Percentiles rank a stretch among this genome's conserved stretches.
Conservation (phyloP, 2,888 invertebrate genomes). For the Terebella lapidaria region DNA sequence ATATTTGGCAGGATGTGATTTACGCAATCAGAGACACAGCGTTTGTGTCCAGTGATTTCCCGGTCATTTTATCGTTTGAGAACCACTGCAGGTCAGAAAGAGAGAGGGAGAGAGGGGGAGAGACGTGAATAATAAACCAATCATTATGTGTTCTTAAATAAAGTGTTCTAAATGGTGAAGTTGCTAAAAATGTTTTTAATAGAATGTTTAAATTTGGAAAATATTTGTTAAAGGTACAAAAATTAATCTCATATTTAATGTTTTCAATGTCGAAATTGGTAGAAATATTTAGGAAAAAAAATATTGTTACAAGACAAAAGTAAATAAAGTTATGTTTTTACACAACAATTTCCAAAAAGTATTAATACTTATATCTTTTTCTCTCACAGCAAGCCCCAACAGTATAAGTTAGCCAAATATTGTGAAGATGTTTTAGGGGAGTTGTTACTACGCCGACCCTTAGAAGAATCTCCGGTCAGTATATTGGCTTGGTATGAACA, state of each 20-base stretch:
- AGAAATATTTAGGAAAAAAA: too few species aligned
- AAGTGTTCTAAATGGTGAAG: too few species aligned
- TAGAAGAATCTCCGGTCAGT: slow-evolving; percentile 61
- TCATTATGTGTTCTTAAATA: too few species aligned
- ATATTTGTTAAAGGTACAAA: too few species aligned
- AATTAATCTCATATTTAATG: too few species aligned
- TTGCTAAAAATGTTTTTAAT: too few species aligned
- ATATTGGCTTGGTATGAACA: not conserved
- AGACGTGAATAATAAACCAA: too few species aligned
- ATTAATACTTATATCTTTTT: not conserved
- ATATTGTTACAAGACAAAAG: too few species aligned
- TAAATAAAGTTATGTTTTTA: not conserved
- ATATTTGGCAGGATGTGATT: slow-evolving; percentile 92
- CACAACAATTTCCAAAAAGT: not conserved
- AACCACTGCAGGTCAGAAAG: slow-evolving; percentile 91
- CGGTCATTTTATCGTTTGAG: slow-evolving; percentile 96
- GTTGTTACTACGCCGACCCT: slow-evolving; percentile 78
- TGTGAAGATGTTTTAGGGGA: slow-evolving; percentile 97
- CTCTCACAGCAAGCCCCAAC: slow-evolving; percentile 76
- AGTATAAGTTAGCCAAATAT: slow-evolving; percentile 96
- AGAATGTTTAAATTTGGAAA: too few species aligned
- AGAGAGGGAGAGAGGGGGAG: too few species aligned
- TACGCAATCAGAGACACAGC: slow-evolving; percentile 96
- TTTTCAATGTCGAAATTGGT: too few species aligned
- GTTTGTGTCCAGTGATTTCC: slow-evolving; percentile 95